Conservation (phyloP, 2,797 vertebrate species). For the Pelodytes ibericus region DNA sequence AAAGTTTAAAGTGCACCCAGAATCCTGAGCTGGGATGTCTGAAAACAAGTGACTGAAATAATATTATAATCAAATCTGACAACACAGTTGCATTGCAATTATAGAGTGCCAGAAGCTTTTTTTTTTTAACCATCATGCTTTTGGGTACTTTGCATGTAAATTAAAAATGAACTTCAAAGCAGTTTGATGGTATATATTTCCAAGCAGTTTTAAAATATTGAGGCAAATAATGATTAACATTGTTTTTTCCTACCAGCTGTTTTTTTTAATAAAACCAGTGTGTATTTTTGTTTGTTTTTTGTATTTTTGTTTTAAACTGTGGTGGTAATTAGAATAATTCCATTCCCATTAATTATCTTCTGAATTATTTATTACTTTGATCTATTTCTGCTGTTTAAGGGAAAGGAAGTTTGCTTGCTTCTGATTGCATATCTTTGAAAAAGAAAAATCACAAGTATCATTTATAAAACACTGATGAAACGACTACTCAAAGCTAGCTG, state of each 20-base stretch:
- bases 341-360: conserved; percentile 62
- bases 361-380: conserved; percentile 61
- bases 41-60: conserved; percentile 51
- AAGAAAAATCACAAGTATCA: conserved; percentile 26
- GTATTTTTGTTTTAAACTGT: conserved; percentile 21
- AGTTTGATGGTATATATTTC: conserved; percentile 60
- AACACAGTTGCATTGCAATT: conserved; percentile 61
- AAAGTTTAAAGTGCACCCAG: conserved; percentile 10
- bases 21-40: background rate
- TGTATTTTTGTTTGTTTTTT: conserved; percentile 38
- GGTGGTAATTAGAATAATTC: conserved; percentile 60
- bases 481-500: background rate
- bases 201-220: conserved; percentile 60
- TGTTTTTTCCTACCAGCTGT: conserved; percentile 57
- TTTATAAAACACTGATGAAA: conserved; percentile 19
- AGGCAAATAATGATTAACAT: conserved; percentile 62
- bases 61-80: conserved; percentile 60
- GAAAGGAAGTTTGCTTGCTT: conserved; percentile 51
- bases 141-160: conserved; percentile 68
- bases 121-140: conserved; percentile 57
- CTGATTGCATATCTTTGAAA: conserved; percentile 41
- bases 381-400: conserved; percentile 55
- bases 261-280: conserved; percentile 49
- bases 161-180: conserved; percentile 72
- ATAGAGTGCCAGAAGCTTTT: conserved; percentile 58